Percentiles rank a stretch among this genome's conserved stretches.
Conservation (phyloP, 2,888 invertebrate species). For the Ectemnius lituratus region DNA sequence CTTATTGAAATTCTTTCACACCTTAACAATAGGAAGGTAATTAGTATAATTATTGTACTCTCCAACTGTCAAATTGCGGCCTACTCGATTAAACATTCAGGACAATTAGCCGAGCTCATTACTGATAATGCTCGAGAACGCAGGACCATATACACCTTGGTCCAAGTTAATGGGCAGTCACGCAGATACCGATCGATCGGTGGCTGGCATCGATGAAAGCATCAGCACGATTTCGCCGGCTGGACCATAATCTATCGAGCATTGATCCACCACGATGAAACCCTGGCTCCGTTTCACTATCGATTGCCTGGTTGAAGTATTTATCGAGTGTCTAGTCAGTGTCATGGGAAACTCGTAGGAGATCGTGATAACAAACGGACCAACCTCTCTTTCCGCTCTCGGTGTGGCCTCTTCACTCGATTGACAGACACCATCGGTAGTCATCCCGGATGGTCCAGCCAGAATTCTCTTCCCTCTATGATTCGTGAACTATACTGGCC, state of each 20-base stretch:
- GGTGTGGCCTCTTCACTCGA: neutral
- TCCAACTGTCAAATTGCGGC: neutral
- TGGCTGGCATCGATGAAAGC: neutral
- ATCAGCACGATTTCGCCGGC: conserved; percentile 9
- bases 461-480: no score
- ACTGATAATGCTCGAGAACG: neutral
- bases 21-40: no score
- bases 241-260: conserved; percentile 1
- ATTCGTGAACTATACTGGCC: no score
- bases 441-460: neutral
- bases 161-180: neutral
- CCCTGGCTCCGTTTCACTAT: conserved; percentile 5
- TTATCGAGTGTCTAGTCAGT: conserved; percentile 10
- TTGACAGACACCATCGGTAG: neutral
- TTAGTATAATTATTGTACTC: no score
- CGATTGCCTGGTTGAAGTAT: neutral
- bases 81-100: neutral
- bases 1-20: neutral
- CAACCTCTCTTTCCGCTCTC: conserved; percentile 3
- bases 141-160: neutral
- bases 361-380: conserved; percentile 13
- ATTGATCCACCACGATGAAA: neutral
- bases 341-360: conserved; percentile 21
- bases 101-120: conserved; percentile 2
- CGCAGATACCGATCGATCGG: conserved; percentile 4